These are phyloP conservation scores for Octopus bimaculoides DNA, from an alignment of 1,140 invertebrate genomes.

Conservation along the genomic window DNA sequence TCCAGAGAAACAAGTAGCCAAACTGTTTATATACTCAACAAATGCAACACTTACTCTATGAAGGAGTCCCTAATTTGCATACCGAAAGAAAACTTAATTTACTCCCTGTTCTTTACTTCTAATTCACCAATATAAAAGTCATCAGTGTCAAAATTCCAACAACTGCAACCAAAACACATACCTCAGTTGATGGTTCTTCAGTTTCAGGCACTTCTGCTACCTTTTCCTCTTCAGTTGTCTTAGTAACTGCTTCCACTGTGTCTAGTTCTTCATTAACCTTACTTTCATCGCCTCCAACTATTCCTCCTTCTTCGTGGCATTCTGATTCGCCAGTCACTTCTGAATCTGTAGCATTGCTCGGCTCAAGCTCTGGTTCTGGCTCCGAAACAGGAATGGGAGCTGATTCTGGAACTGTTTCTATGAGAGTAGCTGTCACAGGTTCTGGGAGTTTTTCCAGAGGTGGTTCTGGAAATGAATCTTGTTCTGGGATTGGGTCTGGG, in stretches of 20 bases:
- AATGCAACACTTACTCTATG: too few relatives aligned
- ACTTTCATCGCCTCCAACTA: constrained; percentile 24
- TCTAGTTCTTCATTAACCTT: background rate
- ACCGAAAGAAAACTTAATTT: too few relatives aligned
- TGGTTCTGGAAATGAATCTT: constrained; percentile 9
- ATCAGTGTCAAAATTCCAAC: background rate
- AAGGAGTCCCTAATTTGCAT: too few relatives aligned
- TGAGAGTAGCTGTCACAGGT: background rate
- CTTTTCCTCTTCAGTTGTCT: background rate
- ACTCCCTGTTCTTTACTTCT: too few relatives aligned
- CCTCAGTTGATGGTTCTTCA: too few relatives aligned
- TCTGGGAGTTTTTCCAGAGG: background rate
- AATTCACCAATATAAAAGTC: too few relatives aligned
- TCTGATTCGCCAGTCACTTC: background rate
- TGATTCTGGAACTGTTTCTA: constrained; percentile 7
- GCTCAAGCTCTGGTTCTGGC: constrained; percentile 23
- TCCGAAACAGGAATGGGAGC: constrained; percentile 23
- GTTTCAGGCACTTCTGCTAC: background rate
- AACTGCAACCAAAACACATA: too few relatives aligned
- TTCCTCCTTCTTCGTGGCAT: constrained; percentile 12
- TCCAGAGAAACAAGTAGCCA: too few relatives aligned
- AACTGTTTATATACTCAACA: too few relatives aligned
- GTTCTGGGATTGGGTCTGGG: background rate
- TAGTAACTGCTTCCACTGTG: background rate
- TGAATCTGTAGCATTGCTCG: constrained; percentile 13